Conservation (phyloP, 2,113 vertebrate species). For the Holacanthus passer region DNA sequence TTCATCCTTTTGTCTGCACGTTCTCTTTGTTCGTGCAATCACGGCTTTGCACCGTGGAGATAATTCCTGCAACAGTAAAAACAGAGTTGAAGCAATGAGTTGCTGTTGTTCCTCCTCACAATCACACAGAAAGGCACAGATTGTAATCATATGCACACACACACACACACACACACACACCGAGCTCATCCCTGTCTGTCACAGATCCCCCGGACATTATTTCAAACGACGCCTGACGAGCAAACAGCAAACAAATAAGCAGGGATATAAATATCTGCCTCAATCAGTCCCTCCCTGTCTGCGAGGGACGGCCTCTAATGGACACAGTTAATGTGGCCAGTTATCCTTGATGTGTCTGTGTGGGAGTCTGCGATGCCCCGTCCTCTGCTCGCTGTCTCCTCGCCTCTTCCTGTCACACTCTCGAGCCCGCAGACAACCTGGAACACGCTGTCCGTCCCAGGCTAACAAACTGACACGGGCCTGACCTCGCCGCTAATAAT, state of each 20-base stretch:
- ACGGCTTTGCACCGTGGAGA: neutral
- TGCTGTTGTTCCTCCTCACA: slow-evolving; percentile 10
- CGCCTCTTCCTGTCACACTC: slow-evolving; percentile 46
- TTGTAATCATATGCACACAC: slow-evolving; percentile 38
- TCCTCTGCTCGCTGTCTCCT: slow-evolving; percentile 39
- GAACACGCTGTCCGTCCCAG: slow-evolving; percentile 28
- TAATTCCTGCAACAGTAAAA: neutral
- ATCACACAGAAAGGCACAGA: neutral
- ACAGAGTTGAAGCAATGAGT: slow-evolving; percentile 6
- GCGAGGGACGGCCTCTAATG: slow-evolving; percentile 60
- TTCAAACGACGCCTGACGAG: slow-evolving; percentile 47
- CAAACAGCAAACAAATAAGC: slow-evolving; percentile 40
- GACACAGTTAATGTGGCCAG: slow-evolving; percentile 66
- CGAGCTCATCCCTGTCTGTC: slow-evolving; percentile 4
- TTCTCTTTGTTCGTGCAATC: neutral
- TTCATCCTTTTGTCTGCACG: neutral
- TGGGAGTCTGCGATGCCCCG: slow-evolving; percentile 51
- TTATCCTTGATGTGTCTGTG: slow-evolving; percentile 63
- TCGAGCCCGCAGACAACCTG: slow-evolving; percentile 47
- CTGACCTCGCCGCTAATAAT: slow-evolving; percentile 68
- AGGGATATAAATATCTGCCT: slow-evolving; percentile 61
- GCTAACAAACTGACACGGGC: slow-evolving; percentile 10
- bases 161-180: neutral
- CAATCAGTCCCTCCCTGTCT: slow-evolving; percentile 71
- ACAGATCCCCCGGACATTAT: slow-evolving; percentile 36